Conservation (phyloP, 2,888 invertebrate genomes). For the Acronicta psi region DNA sequence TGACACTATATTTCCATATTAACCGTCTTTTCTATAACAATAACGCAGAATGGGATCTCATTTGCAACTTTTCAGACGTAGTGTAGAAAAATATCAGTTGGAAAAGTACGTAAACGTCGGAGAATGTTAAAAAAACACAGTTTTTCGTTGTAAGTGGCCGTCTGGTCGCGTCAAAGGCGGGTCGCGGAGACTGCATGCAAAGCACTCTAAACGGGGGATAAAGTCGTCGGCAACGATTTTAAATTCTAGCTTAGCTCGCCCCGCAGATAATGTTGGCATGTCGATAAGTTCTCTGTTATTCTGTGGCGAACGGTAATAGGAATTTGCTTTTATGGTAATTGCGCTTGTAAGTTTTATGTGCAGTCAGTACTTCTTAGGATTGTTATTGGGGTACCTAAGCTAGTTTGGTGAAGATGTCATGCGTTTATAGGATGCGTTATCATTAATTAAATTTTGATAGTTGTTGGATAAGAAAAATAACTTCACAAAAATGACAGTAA, state of each 20-base stretch:
- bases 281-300: conserved; percentile 61
- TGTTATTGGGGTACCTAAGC: background rate
- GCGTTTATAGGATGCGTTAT: no score
- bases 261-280: conserved; percentile 63
- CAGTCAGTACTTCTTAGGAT: background rate
- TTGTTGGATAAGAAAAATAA: no score
- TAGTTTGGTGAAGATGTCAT: background rate
- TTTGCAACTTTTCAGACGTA: conserved; percentile 67
- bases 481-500: no score
- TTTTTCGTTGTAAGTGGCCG: conserved; percentile 80
- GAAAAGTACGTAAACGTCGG: conserved; percentile 67
- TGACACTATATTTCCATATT: conserved; percentile 10
- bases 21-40: conserved; percentile 30
- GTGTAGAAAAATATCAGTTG: conserved; percentile 56
- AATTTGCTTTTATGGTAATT: conserved; percentile 45
- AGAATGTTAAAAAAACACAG: conserved; percentile 69
- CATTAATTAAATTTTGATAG: no score
- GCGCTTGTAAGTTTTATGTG: conserved; percentile 4
- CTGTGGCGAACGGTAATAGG: conserved; percentile 40
- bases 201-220: conserved; percentile 69
- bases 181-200: conserved; percentile 68
- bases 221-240: conserved; percentile 70
- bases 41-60: conserved; percentile 54
- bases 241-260: conserved; percentile 66
- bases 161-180: conserved; percentile 80